Conservation (phyloP, 2,113 vertebrate genomes). For the Cyprinodon tularosa region DNA sequence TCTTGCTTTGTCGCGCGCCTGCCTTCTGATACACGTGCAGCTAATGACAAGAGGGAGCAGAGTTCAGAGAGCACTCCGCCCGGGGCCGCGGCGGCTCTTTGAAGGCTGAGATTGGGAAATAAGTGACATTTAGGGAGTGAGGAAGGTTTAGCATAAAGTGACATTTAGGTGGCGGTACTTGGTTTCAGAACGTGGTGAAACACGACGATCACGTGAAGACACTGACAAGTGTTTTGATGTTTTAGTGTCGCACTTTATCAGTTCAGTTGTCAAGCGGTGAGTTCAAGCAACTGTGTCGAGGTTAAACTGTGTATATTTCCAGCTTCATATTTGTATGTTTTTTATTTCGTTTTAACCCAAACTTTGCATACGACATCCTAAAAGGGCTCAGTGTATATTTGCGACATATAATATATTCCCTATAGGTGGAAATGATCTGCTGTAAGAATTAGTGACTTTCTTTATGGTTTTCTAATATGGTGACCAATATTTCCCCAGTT, state of each 20-base stretch:
- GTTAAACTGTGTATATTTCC: not conserved
- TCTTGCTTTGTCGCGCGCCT: not conserved
- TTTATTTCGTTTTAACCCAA: not conserved
- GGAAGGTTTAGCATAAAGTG: conserved; percentile 67
- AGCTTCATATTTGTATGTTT: conserved; percentile 1
- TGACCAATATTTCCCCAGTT: no score
- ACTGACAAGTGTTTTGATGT: conserved; percentile 62
- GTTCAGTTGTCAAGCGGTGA: conserved; percentile 35
- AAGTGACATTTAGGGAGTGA: conserved; percentile 70
- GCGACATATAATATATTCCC: not conserved
- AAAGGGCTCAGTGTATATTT: not conserved
- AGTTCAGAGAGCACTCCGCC: conserved; percentile 76
- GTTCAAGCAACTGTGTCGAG: not conserved
- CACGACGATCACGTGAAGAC: conserved; percentile 31
- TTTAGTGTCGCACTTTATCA: conserved; percentile 56
- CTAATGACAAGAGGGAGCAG: conserved; percentile 75
- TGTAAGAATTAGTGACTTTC: not conserved
- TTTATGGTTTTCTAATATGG: no score
- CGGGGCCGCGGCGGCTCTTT: conserved; percentile 64
- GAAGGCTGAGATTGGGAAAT: conserved; percentile 57
- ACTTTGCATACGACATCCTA: not conserved
- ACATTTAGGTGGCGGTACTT: conserved; percentile 60
- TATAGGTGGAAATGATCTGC: not conserved
- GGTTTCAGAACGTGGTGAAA: conserved; percentile 50
- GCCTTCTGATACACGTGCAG: conserved; percentile 50